Conservation (phyloP, 2,888 invertebrate genomes). For the Cecidostiba fungosa region DNA sequence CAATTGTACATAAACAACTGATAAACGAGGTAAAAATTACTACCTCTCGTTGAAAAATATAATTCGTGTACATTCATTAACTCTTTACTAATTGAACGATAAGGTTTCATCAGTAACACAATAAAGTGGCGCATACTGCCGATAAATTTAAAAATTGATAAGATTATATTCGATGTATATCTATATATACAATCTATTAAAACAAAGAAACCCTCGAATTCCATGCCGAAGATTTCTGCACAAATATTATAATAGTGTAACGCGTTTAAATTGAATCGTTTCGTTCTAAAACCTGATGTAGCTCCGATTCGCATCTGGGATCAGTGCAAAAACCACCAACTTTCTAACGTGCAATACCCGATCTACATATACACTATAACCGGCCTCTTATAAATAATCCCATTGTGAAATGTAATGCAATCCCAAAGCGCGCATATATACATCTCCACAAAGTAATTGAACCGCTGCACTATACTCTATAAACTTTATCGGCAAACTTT, state of each 20-base stretch:
- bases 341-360: too few relatives aligned
- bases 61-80: conserved; percentile 15
- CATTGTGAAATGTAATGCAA: background rate
- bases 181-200: background rate
- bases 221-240: background rate
- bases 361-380: background rate
- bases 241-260: too few relatives aligned
- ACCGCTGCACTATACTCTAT: too few relatives aligned
- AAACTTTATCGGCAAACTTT: background rate
- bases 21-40: background rate
- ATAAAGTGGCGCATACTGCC: conserved; percentile 3
- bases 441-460: background rate
- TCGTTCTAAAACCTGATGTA: too few relatives aligned
- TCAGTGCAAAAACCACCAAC: too few relatives aligned
- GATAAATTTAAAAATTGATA: conserved; percentile 51
- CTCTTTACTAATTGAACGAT: conserved; percentile 20
- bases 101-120: conserved; percentile 18
- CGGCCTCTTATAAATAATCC: background rate
- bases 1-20: background rate
- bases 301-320: too few relatives aligned
- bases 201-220: background rate
- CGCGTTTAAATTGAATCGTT: too few relatives aligned
- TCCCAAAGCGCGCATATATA: background rate
- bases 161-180: background rate
- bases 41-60: background rate